Conservation (phyloP, 2,113 vertebrate species). For the Lampris megalopsis region DNA sequence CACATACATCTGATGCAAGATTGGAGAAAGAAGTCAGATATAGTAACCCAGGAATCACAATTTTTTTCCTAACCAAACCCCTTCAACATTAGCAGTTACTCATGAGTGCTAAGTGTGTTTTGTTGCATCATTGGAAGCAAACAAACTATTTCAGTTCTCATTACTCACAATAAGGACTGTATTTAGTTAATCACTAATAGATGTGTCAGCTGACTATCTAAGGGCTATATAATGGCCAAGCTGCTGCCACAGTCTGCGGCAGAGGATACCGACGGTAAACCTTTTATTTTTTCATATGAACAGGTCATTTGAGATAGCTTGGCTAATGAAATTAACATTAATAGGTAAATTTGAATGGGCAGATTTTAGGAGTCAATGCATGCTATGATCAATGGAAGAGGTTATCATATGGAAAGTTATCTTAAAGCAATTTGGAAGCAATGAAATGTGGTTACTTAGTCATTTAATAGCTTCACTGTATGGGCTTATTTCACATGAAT, state of each 20-base stretch:
- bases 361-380: too few relatives aligned
- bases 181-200: conserved; percentile 68
- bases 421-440: neutral
- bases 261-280: conserved; percentile 70
- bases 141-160: conserved; percentile 7
- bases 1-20: conserved; percentile 9
- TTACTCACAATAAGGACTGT: conserved; percentile 17
- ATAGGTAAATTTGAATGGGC: too few relatives aligned
- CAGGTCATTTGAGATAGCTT: neutral
- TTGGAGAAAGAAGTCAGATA: neutral
- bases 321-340: too few relatives aligned
- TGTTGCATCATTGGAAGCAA: conserved; percentile 57
- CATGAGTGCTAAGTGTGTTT: conserved; percentile 17
- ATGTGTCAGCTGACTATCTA: conserved; percentile 43
- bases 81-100: neutral
- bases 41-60: too few relatives aligned
- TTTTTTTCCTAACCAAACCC: neutral
- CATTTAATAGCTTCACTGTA: too few relatives aligned
- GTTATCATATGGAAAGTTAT: neutral
- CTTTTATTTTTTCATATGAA: neutral
- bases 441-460: neutral
- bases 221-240: conserved; percentile 59
- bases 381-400: too few relatives aligned
- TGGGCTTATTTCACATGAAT: too few relatives aligned
- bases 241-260: conserved; percentile 49